Evolutionary conservation across 2,113 vertebrate genomes (phyloP).

Genomic region (Cinclus cinclus): DNA sequence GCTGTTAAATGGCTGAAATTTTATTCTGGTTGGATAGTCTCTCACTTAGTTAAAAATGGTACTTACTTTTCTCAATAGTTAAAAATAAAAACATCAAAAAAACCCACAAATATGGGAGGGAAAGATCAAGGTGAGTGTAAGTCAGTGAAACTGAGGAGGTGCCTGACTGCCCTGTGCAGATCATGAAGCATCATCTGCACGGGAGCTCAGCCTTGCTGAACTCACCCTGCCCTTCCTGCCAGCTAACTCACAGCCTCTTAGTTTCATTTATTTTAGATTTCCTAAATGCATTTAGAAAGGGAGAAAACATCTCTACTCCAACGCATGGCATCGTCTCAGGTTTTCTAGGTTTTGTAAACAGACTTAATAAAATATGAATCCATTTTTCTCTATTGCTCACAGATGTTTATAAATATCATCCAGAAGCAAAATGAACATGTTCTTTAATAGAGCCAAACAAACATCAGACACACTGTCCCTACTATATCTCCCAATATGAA

Average conservation of each 20-base stretch:
- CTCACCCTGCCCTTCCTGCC: neutral
- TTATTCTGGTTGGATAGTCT: neutral
- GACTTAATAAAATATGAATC: neutral
- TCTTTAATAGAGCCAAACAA: neutral
- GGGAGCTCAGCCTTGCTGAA: neutral
- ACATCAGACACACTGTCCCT: neutral
- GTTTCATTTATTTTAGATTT: neutral
- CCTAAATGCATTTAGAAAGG: neutral
- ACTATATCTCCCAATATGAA: neutral
- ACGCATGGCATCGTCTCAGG: neutral
- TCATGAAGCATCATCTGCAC: accelerated
- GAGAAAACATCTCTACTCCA: neutral
- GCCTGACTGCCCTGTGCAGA: neutral
- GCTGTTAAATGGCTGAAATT: neutral
- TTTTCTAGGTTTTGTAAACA: neutral
- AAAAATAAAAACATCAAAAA: neutral
- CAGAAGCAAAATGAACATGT: neutral
- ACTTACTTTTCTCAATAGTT: neutral
- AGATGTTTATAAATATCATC: neutral
- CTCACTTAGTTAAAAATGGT: neutral
- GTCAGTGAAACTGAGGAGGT: neutral
- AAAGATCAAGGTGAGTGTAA: neutral
- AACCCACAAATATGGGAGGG: neutral
- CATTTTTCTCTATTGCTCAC: neutral
- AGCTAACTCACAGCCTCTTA: neutral